Base-by-base conservation (phyloP, 2,113 vertebrate genomes). In the Chaetops frenatus region DNA sequence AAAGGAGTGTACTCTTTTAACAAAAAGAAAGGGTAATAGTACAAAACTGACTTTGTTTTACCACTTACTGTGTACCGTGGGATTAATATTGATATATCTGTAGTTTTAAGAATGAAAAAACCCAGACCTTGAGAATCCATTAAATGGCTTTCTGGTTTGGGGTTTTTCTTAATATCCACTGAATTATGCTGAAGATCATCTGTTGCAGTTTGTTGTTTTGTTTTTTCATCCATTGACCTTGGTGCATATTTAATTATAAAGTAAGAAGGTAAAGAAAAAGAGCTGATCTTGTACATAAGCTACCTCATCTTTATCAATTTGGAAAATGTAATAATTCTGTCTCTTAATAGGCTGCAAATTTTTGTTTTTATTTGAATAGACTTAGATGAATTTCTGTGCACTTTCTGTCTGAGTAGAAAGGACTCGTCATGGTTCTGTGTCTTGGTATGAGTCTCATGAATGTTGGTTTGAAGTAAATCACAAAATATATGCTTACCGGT, bases 361-460 rank as follows among this genome's bases (percentile, higher is more conserved):
- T 20, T 74, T 56, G 45, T 2, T 83, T 64, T 78, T 48, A 17
- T 64, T 81, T 61, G 10, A 38, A 7, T 51, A 44, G 40, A 21
- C 18, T 27, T 71, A 0, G 0, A 9, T 40, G 60, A 53, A 74
- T 60, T 67, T 70, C 23, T 54, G 1, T n/a, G 18, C 3, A 0
- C 24, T 82, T 72, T 36, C 48, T 53, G 17, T 62, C 40, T 86
- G 36, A 24, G 74, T 78, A 44, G 64, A 21, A 73, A 60, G 25
- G 51, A 44, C 36, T 85, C 0, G 0, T 81, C 60, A 13, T 9
- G 18, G 64, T 78, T 92, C 33, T 78, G 3, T 3, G 0, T 51
- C 42, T 80, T 70, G 25, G 14, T 65, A 3, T 48, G 31, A n/a
- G 4, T 86, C 35, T 72, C 19, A 33, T 5, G 15, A 72, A 47